Evolutionary conservation across 2,888 invertebrate species (phyloP), one percentile per base, ranked within the genome.

Genomic region (Plebejus argus): DNA sequence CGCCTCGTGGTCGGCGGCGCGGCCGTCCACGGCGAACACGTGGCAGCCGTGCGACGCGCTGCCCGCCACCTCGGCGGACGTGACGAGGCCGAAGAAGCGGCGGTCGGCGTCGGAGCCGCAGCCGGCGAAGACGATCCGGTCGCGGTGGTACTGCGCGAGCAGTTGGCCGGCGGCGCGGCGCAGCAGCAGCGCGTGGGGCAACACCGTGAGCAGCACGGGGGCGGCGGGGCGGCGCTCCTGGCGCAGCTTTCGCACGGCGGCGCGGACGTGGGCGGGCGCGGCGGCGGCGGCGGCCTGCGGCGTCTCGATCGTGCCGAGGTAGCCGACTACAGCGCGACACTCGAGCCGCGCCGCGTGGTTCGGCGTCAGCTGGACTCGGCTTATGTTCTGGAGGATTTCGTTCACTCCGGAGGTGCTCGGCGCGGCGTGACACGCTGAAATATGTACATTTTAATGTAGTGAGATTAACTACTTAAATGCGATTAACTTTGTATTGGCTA

Each of bases 221-320:
- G 98, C 97, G 0, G 97, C 97, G 18, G 96, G 96, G 76, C 98
- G 96, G 88, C 98, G 97, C 84, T 99, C 99, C 80, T 98, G 97
- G 53, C 98, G 95, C 70, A 99, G 93, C 84, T 98, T 96, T 79
- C 98, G 95, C 74, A 99, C 98, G 80, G 99, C 99, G 78, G 96
- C 97, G 78, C 97, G 95, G 20, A 99, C 96, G 23, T 97, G 96
- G 88, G 96, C 95, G 78, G 98, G 96, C 18, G 97, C 96, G 66
- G 96, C 96, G 72, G 96, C 96, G 76, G 96, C 95, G 70, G 97
- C 94, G 82, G 97, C 97, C 87, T 97, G 97, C 0, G 99, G 99
- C 94, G 99, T 98, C 91, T 99, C 99, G 81, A 99, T 98, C 1
- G 99, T 99, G 33, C 99, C 99, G 75, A 99, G 94, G 89, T 99